These are phyloP conservation scores for Aulostomus chinensis DNA, from an alignment of 2,797 vertebrate species.

Conservation along the genomic window DNA sequence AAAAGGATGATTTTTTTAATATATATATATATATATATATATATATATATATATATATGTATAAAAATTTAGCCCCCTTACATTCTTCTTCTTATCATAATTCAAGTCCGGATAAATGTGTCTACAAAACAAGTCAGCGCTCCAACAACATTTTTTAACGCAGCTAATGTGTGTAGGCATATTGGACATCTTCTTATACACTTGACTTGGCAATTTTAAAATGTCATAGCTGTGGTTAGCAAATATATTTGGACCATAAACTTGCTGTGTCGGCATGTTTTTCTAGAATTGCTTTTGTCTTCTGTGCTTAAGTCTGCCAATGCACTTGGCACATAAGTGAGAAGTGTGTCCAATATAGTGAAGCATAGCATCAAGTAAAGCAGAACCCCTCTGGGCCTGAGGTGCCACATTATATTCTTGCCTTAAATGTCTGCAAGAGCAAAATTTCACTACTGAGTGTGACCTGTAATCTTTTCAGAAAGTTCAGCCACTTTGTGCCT, in stretches of 20 bases:
- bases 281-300: slow-evolving; percentile 8
- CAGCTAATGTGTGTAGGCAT: not conserved
- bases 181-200: too few species aligned
- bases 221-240: not conserved
- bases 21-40: too few species aligned
- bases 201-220: too few species aligned
- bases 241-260: slow-evolving; percentile 10
- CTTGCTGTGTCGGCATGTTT: not conserved
- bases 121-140: not conserved
- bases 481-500: too few species aligned
- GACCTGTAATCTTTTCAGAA: slow-evolving; percentile 18
- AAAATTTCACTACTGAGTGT: slow-evolving; percentile 2
- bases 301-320: slow-evolving; percentile 10
- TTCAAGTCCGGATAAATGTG: not conserved
- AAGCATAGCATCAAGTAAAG: slow-evolving; percentile 5
- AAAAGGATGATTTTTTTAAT: too few species aligned
- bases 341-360: slow-evolving; percentile 6
- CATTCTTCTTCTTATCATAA: too few species aligned
- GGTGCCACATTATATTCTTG: slow-evolving; percentile 4
- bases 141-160: not conserved
- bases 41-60: too few species aligned
- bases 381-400: slow-evolving; percentile 14
- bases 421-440: slow-evolving; percentile 11
- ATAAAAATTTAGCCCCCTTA: too few species aligned
- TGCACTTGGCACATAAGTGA: slow-evolving; percentile 4